phyloP scores from a whole-genome alignment of 1,140 invertebrate species.

The Pseudomyrmex gracilis region DNA sequence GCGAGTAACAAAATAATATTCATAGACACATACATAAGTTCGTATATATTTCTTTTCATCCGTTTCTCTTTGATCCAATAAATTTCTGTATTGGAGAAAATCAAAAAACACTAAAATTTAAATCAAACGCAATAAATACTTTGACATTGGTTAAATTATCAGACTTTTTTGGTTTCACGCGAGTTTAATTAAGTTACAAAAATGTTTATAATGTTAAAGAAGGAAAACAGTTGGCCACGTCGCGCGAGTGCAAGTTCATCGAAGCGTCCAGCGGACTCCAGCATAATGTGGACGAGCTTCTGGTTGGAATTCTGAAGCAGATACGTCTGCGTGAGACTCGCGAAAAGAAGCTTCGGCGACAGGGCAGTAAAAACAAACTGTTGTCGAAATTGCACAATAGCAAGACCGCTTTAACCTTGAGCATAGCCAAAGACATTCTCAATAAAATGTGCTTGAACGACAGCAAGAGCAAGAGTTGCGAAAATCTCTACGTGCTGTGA shows the following conservation, averaged over 20 bases:
- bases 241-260: constrained; percentile 96
- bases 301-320: constrained; percentile 94
- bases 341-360: constrained; percentile 87
- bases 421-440: constrained; percentile 91
- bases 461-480: constrained; percentile 95
- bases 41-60: background rate
- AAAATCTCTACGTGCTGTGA: constrained; percentile 95
- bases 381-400: constrained; percentile 88
- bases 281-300: constrained; percentile 95
- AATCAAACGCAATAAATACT: background rate
- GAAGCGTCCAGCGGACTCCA: constrained; percentile 96
- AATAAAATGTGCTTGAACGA: constrained; percentile 95
- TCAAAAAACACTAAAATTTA: background rate
- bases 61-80: background rate
- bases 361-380: constrained; percentile 85
- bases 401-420: constrained; percentile 90
- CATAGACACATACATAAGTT: background rate
- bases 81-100: background rate
- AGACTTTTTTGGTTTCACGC: background rate
- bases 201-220: constrained; percentile 86
- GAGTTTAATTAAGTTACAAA: background rate
- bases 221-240: constrained; percentile 93
- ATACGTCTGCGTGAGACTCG: constrained; percentile 91
- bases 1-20: background rate
- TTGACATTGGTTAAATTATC: too few species aligned